phyloP scores from a whole-genome alignment of 2,113 vertebrate genomes.

The Daubentonia madagascariensis region DNA sequence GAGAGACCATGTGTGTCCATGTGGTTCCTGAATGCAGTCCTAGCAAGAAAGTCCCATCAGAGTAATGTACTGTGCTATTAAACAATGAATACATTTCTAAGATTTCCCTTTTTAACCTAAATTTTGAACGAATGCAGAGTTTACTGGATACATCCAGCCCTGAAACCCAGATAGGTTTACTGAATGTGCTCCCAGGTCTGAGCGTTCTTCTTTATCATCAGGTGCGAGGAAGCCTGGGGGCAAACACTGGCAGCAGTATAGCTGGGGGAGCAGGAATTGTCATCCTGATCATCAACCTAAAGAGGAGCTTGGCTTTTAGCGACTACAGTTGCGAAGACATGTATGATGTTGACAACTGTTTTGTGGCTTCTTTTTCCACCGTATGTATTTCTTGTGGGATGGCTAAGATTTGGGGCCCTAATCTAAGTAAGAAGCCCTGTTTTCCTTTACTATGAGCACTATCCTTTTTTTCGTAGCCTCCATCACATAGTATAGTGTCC shows the following conservation, averaged over 20 bases:
- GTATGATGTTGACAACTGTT: neutral
- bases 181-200: neutral
- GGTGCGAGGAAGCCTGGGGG: slow-evolving; percentile 49
- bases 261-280: neutral
- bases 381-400: neutral
- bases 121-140: neutral
- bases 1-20: accelerated
- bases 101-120: neutral
- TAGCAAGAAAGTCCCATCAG: neutral
- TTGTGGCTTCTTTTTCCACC: neutral
- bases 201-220: neutral
- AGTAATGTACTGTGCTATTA: neutral
- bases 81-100: neutral
- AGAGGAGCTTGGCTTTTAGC: accelerated
- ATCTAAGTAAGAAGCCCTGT: neutral
- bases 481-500: neutral
- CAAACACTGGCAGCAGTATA: slow-evolving; percentile 30
- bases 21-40: neutral
- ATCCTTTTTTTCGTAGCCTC: no score
- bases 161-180: neutral
- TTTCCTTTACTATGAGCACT: neutral
- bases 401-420: neutral
- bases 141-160: neutral
- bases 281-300: slow-evolving; percentile 28
- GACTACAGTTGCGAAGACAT: neutral